Conservation (phyloP, 2,888 invertebrate species). For the Eledone cirrhosa region DNA sequence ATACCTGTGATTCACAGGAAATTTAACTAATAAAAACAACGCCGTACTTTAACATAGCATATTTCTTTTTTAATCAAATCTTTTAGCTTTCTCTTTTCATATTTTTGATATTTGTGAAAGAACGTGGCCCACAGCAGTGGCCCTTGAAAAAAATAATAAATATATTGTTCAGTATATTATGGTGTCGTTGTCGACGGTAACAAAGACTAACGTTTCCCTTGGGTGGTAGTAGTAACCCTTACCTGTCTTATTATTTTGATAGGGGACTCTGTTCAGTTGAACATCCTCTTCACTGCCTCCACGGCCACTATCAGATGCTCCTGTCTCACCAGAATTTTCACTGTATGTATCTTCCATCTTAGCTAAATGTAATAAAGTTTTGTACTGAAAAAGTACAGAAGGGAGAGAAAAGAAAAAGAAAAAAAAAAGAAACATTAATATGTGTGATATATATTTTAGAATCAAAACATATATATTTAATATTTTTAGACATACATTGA, state of each 20-base stretch:
- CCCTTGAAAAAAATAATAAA: too few relatives aligned
- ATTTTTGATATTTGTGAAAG: too few relatives aligned
- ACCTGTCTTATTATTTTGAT: constrained; percentile 23
- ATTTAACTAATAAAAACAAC: too few relatives aligned
- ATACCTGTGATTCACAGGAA: too few relatives aligned
- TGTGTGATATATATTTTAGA: too few relatives aligned
- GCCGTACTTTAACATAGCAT: too few relatives aligned
- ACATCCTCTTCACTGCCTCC: constrained; percentile 25
- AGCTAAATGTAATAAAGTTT: constrained; percentile 28
- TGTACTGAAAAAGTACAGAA: neutral
- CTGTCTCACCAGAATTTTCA: constrained; percentile 28
- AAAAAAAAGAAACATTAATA: neutral
- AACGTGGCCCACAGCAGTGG: too few relatives aligned
- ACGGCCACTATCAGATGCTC: constrained; percentile 23
- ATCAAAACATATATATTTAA: too few relatives aligned
- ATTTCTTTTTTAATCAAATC: too few relatives aligned
- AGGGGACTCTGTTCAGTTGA: constrained; percentile 13
- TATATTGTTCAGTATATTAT: constrained; percentile 17
- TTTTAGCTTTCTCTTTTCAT: too few relatives aligned
- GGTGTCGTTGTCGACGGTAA: constrained; percentile 17
- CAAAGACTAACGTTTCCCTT: constrained; percentile 15
- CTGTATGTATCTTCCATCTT: constrained; percentile 23
- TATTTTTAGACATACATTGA: too few relatives aligned
- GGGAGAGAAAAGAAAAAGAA: neutral
- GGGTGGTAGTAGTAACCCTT: neutral